Conservation (phyloP, 1,140 invertebrate species). For the Pemphigus obesinymphae region DNA sequence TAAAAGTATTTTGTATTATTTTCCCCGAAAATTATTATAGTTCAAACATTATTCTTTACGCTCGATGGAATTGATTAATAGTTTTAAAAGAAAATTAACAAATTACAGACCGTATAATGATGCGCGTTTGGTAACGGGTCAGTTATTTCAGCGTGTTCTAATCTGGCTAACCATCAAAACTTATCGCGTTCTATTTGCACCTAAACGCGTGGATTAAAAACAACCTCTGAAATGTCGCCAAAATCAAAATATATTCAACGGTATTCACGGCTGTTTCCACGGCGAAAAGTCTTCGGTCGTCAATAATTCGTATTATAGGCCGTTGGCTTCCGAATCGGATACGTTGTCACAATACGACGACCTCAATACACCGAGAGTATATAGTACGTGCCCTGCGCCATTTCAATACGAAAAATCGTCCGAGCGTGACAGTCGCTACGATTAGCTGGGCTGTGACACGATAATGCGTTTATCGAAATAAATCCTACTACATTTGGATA, state of each 20-base stretch:
- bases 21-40: too few relatives aligned
- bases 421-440: neutral
- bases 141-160: neutral
- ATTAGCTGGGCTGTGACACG: neutral
- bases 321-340: neutral
- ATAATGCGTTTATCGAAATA: too few relatives aligned
- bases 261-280: too few relatives aligned
- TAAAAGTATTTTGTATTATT: too few relatives aligned
- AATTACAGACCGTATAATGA: neutral
- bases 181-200: neutral
- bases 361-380: neutral
- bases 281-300: too few relatives aligned
- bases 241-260: neutral
- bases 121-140: neutral
- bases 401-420: neutral
- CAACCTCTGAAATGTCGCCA: neutral
- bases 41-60: neutral
- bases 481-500: too few relatives aligned
- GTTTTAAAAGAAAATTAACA: neutral
- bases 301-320: neutral
- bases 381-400: neutral
- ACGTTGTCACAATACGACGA: neutral
- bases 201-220: neutral
- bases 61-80: neutral
- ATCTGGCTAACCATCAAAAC: conserved; percentile 1